Percentiles rank a stretch among this genome's conserved stretches.
Evolutionary conservation across 2,113 vertebrate species (phyloP).

Genomic region (Tympanuchus pallidicinctus): DNA sequence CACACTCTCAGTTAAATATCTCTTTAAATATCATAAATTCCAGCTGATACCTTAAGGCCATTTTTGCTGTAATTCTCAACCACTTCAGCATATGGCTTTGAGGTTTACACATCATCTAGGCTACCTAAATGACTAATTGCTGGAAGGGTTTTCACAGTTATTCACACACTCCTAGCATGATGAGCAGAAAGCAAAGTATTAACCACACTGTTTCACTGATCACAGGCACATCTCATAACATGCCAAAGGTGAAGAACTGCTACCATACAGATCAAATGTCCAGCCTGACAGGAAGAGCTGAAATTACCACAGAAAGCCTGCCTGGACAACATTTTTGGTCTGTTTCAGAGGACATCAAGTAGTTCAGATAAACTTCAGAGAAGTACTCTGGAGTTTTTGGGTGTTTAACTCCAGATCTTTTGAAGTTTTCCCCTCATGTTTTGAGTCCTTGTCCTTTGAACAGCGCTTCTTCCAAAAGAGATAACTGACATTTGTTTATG

Average conservation of each 20-base stretch:
- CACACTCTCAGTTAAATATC: neutral
- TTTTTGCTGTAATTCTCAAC: neutral
- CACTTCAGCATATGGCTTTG: neutral
- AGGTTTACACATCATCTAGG: neutral
- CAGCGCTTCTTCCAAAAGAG: neutral
- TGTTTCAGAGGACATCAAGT: neutral
- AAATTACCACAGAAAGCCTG: neutral
- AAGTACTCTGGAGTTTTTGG: neutral
- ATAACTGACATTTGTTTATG: neutral
- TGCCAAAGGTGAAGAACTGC: neutral
- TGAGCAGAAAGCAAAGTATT: neutral
- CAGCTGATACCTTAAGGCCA: neutral
- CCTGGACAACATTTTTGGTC: constrained; percentile 18
- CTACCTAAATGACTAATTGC: neutral
- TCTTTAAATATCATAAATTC: neutral
- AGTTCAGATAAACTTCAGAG: neutral
- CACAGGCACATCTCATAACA: neutral
- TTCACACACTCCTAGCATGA: neutral
- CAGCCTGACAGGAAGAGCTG: constrained; percentile 2
- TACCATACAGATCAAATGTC: constrained; percentile 6
- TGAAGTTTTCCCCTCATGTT: neutral
- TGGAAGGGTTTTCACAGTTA: neutral
- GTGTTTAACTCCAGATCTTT: neutral
- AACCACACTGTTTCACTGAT: accelerated
- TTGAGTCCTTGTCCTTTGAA: neutral